Conservation (phyloP, 2,113 vertebrate genomes). For the Clarias gariepinus region DNA sequence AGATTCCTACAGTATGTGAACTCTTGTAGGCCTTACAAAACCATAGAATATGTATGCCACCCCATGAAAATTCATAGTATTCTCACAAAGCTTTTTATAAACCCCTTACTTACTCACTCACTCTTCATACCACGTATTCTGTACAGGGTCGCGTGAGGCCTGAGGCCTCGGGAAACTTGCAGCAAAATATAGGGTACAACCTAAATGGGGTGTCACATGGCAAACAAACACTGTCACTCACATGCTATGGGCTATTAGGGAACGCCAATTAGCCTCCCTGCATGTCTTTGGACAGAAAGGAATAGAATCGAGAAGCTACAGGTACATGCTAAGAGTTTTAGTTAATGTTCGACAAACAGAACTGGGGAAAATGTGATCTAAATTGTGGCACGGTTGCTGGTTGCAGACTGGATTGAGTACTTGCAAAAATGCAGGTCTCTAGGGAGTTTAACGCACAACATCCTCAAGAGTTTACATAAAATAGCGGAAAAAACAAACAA, state of each 20-base stretch:
- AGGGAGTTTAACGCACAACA: background rate
- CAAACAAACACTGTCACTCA: too few relatives aligned
- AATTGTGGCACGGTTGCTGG: background rate
- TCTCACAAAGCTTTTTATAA: background rate
- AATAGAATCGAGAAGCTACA: background rate
- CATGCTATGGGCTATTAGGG: too few relatives aligned
- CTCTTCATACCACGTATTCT: too few relatives aligned
- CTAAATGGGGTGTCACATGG: too few relatives aligned
- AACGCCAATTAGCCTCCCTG: too few relatives aligned
- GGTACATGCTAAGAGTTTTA: background rate
- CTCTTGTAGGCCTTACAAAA: background rate
- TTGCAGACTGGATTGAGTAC: background rate
- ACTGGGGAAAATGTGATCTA: background rate
- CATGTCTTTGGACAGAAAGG: background rate
- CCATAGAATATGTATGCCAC: background rate
- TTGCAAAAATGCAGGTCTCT: background rate
- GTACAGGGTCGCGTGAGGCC: too few relatives aligned
- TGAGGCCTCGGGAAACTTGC: too few relatives aligned
- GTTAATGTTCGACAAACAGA: background rate
- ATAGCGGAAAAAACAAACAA: background rate
- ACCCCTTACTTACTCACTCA: too few relatives aligned
- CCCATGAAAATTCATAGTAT: background rate
- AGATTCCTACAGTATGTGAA: background rate
- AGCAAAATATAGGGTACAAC: too few relatives aligned
- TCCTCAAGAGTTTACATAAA: background rate